These are phyloP conservation scores for Pontoporia blainvillei DNA, from an alignment of 2,113 vertebrate genomes.

Conservation along the genomic window DNA sequence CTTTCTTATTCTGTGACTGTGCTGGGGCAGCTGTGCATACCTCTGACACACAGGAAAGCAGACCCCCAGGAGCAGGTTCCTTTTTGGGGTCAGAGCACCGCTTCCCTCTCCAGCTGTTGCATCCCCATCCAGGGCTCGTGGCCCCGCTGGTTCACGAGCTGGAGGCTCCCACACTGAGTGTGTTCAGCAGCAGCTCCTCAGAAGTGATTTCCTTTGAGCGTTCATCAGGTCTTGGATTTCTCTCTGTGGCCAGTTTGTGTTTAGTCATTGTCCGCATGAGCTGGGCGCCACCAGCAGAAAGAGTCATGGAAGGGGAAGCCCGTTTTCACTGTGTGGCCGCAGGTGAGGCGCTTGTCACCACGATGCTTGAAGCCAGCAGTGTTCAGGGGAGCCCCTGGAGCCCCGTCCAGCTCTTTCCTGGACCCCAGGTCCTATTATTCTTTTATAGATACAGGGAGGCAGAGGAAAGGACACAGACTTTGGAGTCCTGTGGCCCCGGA, in stretches of 20 bases:
- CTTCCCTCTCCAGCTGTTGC: not conserved
- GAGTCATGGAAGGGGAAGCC: not conserved
- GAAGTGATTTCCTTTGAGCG: not conserved
- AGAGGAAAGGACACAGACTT: not conserved
- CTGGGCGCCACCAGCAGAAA: not conserved
- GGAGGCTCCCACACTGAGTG: rapidly evolving
- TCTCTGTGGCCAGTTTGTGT: too few species aligned
- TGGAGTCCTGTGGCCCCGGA: not conserved
- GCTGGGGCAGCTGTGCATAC: not conserved
- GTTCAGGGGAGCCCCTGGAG: not conserved
- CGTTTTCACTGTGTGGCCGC: not conserved
- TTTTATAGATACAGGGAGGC: not conserved
- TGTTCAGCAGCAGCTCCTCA: not conserved
- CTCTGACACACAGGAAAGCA: not conserved
- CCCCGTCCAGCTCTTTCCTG: not conserved
- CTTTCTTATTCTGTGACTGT: not conserved
- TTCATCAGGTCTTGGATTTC: not conserved
- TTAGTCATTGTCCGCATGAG: not conserved
- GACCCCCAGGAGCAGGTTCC: not conserved
- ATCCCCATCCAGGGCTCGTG: too few species aligned
- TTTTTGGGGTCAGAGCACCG: not conserved
- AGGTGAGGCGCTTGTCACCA: rapidly evolving
- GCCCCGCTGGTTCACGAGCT: not conserved
- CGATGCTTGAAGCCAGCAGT: not conserved
- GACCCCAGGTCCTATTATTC: not conserved